Percentiles rank a stretch among this genome's conserved stretches.
Conservation (phyloP, 1,140 invertebrate genomes). For the Ectropis grisescens region DNA sequence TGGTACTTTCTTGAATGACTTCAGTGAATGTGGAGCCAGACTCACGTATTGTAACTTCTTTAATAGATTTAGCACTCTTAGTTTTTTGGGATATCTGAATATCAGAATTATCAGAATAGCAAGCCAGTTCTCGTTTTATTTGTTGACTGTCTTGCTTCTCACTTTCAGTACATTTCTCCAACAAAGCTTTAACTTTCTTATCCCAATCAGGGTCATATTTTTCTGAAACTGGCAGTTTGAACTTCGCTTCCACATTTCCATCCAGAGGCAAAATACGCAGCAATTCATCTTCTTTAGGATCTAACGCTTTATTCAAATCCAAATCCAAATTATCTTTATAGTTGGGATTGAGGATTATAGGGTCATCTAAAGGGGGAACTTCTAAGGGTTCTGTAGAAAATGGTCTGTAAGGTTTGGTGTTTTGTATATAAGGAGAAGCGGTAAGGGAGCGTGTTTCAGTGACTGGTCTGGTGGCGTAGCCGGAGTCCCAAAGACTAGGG, state of each 20-base stretch:
- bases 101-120: no score
- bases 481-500: no score
- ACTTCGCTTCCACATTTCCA: constrained; percentile 19
- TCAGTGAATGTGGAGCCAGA: no score
- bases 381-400: constrained; percentile 40
- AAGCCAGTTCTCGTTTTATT: no score
- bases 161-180: no score
- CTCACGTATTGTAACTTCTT: no score
- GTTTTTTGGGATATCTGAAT: no score
- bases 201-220: constrained; percentile 42
- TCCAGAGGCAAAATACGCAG: no score
- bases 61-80: no score
- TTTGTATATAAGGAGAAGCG: constrained; percentile 22
- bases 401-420: constrained; percentile 36
- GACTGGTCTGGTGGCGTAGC: not conserved
- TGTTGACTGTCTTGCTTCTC: no score
- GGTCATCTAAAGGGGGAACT: constrained; percentile 40
- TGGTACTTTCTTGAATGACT: no score
- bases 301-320: constrained; percentile 6
- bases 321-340: constrained; percentile 32
- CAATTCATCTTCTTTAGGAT: constrained; percentile 14
- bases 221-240: constrained; percentile 44
- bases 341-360: constrained; percentile 41
- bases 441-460: constrained; percentile 22
- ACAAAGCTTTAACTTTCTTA: no score